Evolutionary conservation across 2,797 vertebrate genomes (phyloP).

Genomic region (Clamator glandarius): DNA sequence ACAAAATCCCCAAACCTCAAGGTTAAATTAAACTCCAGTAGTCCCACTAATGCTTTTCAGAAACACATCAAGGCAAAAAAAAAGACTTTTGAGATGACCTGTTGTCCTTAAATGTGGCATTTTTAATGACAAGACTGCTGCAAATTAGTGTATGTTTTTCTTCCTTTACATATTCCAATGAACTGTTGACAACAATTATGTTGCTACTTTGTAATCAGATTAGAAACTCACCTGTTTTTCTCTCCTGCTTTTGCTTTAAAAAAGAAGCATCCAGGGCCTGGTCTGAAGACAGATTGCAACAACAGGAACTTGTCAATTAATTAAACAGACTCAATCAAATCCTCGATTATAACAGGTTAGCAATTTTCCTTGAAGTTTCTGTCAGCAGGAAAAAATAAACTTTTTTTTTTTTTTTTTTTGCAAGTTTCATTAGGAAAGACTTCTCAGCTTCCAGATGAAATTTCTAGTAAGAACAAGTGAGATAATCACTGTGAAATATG

Average conservation of each 20-base stretch:
- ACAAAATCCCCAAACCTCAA: not conserved
- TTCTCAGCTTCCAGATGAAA: conserved; percentile 24
- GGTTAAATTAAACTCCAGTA: not conserved
- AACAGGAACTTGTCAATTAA: not conserved
- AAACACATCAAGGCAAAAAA: not conserved
- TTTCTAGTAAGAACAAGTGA: conserved; percentile 17
- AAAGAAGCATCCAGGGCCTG: not conserved
- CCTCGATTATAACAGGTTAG: not conserved
- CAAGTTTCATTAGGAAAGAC: not conserved
- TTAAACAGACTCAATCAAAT: not conserved
- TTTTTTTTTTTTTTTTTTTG: not conserved
- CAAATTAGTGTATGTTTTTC: not conserved
- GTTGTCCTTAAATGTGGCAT: not conserved
- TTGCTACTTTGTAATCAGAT: not conserved
- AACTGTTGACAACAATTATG: not conserved
- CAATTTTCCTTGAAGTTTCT: not conserved
- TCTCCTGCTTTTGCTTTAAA: not conserved
- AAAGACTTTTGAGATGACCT: not conserved
- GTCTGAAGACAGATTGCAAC: not conserved
- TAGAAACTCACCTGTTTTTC: not conserved
- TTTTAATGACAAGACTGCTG: not conserved
- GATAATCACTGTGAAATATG: not conserved
- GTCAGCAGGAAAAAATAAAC: not conserved
- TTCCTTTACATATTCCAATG: not conserved
- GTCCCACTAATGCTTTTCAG: not conserved